Evolutionary conservation across 2,113 vertebrate genomes (phyloP), one percentile per base, ranked within the genome.

Genomic region (Gobius niger): DNA sequence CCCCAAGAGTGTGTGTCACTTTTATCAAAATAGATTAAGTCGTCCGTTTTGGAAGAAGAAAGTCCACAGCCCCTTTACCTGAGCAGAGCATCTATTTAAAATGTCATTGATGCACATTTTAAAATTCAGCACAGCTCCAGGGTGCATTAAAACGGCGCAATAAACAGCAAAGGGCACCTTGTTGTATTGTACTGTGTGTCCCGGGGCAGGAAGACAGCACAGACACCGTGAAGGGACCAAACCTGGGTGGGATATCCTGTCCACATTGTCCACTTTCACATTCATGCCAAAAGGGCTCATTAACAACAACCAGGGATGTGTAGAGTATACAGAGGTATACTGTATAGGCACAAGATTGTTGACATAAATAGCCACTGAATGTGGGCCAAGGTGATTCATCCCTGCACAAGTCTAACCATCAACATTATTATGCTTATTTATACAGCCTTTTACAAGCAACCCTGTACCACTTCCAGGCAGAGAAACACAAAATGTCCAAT

Each of bases 241-340:
- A 72, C 65, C 76, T 72, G 82, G 83, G 83, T 75, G 86, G 88
- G 78, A 78, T 79, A 86, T 87, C 86, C 86, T 88, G 71, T 75
- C 56, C 76, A 46, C 74, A 87, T 87, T 84, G 86, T 87, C 77
- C 51, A 2, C 53, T 75, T 80, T 70, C 44, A 84, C 67, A 81
- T 56, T 59, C 75, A 63, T 63, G 77, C 72, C 54, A 18, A 72
- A 76, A 63, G 49, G 13, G 67, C 69, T 73, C 3, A 44, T 47
- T 70, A 24, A 59, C 64, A 81, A 84, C 60, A 83, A 82, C 63
- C 76, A 77, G 75, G 70, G n/a, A 71, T 9, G 47, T 53, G 46
- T 68, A 34, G 24, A 34, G 24, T 34, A 34, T 34, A 34, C 68
- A 56, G 68, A 67, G 57, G 67, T 54, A 5, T 24, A 54, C 18